A percentile compares a stretch with the other conserved stretches of the same genome.
These are phyloP conservation scores for Clarias batrachus DNA, from an alignment of 2,113 vertebrate species.

Conservation along the genomic window DNA sequence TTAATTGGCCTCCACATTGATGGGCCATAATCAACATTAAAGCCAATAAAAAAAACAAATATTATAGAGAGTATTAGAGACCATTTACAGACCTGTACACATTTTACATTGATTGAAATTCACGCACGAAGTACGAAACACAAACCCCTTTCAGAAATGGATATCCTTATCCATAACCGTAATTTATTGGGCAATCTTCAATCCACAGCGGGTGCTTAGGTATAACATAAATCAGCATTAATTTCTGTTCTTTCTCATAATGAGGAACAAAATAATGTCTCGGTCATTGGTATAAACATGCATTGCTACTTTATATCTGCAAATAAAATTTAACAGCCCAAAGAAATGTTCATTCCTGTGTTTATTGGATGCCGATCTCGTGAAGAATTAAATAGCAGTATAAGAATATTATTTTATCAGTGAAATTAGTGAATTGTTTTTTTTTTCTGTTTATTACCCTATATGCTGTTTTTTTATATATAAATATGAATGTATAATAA, in stretches of 20 bases:
- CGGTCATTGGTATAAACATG: background rate
- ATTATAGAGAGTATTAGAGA: too few species aligned
- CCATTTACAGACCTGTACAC: background rate
- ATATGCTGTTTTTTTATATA: too few species aligned
- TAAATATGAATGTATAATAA: background rate
- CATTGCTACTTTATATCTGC: background rate
- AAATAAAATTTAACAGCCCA: conserved; percentile 10
- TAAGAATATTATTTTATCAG: background rate
- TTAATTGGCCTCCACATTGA: too few species aligned
- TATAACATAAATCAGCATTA: background rate
- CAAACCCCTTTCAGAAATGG: background rate
- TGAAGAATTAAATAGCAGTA: background rate
- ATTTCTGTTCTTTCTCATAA: conserved; percentile 8
- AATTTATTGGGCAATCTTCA: background rate
- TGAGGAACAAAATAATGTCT: background rate
- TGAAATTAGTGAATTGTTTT: too few species aligned
- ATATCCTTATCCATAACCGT: background rate
- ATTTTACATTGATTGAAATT: background rate
- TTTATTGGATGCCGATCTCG: background rate
- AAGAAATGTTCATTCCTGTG: background rate
- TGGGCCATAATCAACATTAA: too few species aligned
- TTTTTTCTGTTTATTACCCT: too few species aligned
- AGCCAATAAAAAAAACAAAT: too few species aligned
- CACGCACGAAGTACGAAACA: background rate
- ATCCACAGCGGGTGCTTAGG: background rate